Base-by-base conservation (phyloP, 37 sponge, comb jelly and placozoan species). In the Haliclona indistincta region DNA sequence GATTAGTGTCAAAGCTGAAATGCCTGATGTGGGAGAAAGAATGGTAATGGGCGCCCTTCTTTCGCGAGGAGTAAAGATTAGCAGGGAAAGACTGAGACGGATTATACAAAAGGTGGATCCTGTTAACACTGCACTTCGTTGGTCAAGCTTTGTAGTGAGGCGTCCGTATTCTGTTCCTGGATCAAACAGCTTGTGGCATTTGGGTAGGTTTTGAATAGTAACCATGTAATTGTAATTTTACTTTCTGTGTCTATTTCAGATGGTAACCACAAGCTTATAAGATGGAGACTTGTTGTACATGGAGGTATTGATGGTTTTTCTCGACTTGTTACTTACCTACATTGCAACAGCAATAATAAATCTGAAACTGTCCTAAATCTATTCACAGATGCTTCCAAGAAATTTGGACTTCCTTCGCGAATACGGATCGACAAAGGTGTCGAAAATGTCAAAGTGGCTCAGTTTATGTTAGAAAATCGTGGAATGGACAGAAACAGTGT, bases 221-320 rank as follows among this genome's bases (percentile, higher is more conserved):
- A n/a, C n/a, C n/a, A n/a, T n/a, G n/a, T n/a, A n/a, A n/a, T n/a
- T n/a, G n/a, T n/a, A n/a, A n/a, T n/a, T n/a, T n/a, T n/a, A n/a
- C n/a, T n/a, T n/a, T n/a, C n/a, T n/a, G n/a, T n/a, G n/a, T n/a
- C n/a, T n/a, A n/a, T n/a, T n/a, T n/a, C n/a, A n/a, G 81, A 88
- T 76, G 80, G 63, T 28, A 64, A 75, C 60, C 53, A 73, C 51
- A 86, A 90, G 43, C 90, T 75, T 36, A 38, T 94, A 10, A 86
- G 4, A 83, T 94, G 91, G 95, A 94, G 73, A 90, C 79, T 62
- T 94, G 95, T 51, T n/a, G n/a, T n/a, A n/a, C n/a, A n/a, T n/a
- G n/a, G n/a, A n/a, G n/a, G n/a, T n/a, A n/a, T n/a, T n/a, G n/a
- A n/a, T n/a, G n/a, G n/a, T n/a, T n/a, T n/a, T n/a, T n/a, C n/a